A percentile compares a stretch with the other conserved stretches of the same genome.
These are phyloP conservation scores for Schizopygopsis malacanthus DNA, from an alignment of 2,797 vertebrate species.

Conservation along the genomic window DNA sequence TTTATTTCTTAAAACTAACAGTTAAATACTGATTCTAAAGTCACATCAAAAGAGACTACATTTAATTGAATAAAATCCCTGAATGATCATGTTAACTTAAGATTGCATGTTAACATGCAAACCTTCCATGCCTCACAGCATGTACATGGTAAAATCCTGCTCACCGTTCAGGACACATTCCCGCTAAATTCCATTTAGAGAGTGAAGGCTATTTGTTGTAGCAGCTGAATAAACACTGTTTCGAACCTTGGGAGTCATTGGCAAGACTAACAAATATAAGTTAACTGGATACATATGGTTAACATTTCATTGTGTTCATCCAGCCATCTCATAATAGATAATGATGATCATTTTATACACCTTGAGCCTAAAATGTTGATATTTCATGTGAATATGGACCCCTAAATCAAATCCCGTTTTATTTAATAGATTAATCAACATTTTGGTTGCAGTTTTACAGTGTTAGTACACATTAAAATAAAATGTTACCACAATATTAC, in stretches of 20 bases:
- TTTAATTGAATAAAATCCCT: not conserved
- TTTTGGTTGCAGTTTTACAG: too few relatives aligned
- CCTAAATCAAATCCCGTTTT: not conserved
- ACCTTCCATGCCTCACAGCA: not conserved
- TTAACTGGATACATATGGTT: constrained; percentile 1
- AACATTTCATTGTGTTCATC: not conserved
- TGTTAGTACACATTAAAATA: not conserved
- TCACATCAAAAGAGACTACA: not conserved
- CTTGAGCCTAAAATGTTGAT: not conserved
- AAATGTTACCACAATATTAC: not conserved
- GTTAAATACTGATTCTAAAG: not conserved
- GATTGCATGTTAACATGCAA: too few relatives aligned
- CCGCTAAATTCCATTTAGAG: not conserved
- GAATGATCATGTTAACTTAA: not conserved
- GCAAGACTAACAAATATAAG: constrained; percentile 16
- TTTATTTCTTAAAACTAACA: not conserved
- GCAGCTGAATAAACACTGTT: constrained; percentile 3
- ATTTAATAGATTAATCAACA: not conserved
- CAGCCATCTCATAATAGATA: not conserved
- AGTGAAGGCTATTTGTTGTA: constrained; percentile 2
- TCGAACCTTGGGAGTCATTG: not conserved
- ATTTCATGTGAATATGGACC: not conserved
- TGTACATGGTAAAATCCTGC: not conserved
- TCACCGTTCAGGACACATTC: not conserved
- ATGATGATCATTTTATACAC: not conserved